Base-by-base conservation (phyloP, 2,113 vertebrate species). In the Synchiropus splendidus region DNA sequence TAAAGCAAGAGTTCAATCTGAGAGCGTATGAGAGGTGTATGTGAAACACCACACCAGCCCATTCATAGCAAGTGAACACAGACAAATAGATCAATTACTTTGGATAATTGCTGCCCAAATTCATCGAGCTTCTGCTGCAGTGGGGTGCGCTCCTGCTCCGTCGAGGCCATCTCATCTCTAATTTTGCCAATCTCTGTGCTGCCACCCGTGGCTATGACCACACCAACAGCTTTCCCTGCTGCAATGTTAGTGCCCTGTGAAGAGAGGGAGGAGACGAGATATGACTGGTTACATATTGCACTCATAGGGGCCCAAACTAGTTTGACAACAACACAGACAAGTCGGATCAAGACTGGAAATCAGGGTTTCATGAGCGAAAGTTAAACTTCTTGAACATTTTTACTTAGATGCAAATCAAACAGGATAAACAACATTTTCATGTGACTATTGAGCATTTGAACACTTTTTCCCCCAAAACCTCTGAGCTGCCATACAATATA, bases 181-280 rank as follows among this genome's bases (percentile, higher is more conserved):
- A 99, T 98, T 64, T 99, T 99, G 32, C 95, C 94, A 1, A 98
- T 99, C 64, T 99, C 95, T 0, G 94, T 99, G 80, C 89, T 90
- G 0, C 91, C 89, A 0, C 84, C 95, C 0, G 93, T 95, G 3
- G 93, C 94, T 27, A 98, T 87, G 1, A 97, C 93, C 10, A 99
- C 92, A 6, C 95, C 95, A 39, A 99, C 86, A 10, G 95, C 95
- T 68, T 94, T 97, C 5, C 94, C 95, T 9, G 95, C 93, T 37
- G 95, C 89, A 31, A 98, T 96, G 71, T 98, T 99, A 31, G 95
- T 99, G 44, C 95, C 95, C 95, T 99, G 41, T 1, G 14, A 44
- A 16, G 10, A 14, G 39, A 21, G 38, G 36, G 11, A 5, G 16
- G 36, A 18, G 14, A 32, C 11, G 12, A 31, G 12, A 41, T 3